These are phyloP conservation scores for Eurystomus gularis DNA, from an alignment of 2,113 vertebrate species.

Conservation along the genomic window DNA sequence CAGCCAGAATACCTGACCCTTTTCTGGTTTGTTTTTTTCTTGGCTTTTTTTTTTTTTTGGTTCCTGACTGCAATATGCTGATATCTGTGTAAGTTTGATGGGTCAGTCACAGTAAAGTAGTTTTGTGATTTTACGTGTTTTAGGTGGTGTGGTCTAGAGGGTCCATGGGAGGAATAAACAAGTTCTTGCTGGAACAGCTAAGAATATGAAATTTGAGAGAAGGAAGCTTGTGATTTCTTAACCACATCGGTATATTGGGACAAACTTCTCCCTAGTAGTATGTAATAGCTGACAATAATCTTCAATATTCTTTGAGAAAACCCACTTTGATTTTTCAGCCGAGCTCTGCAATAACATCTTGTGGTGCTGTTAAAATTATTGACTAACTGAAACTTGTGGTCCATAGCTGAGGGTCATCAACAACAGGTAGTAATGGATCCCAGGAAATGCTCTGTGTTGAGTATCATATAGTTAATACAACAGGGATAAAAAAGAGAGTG, in stretches of 20 bases:
- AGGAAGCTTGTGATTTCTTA: background rate
- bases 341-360: conserved; percentile 5
- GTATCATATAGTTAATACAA: background rate
- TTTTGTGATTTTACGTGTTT: background rate
- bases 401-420: background rate
- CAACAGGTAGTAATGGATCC: background rate
- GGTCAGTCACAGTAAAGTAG: background rate
- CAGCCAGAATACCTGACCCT: background rate
- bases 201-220: background rate
- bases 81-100: background rate
- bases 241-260: background rate
- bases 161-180: background rate
- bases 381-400: background rate
- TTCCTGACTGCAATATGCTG: background rate
- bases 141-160: background rate
- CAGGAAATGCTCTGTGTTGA: background rate
- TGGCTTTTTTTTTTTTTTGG: background rate
- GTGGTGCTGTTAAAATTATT: background rate
- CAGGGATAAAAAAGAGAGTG: background rate
- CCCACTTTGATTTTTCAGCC: background rate
- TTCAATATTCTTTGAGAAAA: background rate
- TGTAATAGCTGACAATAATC: background rate
- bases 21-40: background rate
- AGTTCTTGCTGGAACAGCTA: background rate
- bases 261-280: background rate